Evolutionary conservation across 2,113 vertebrate genomes (phyloP).

Genomic region (Paramormyrops kingsleyae): DNA sequence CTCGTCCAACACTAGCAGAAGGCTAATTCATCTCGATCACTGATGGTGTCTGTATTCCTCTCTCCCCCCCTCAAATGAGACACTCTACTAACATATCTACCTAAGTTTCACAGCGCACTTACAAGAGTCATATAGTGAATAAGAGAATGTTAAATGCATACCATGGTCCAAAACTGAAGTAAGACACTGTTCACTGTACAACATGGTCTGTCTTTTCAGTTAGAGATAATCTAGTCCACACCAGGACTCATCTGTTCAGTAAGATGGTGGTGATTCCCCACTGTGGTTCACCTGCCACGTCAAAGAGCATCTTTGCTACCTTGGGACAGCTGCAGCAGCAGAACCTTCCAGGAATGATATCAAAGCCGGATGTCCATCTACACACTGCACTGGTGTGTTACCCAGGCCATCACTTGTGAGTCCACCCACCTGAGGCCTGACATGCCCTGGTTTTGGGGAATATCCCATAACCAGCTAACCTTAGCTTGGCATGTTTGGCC

Average conservation of each 20-base stretch:
- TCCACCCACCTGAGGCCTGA: neutral
- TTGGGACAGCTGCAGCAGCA: neutral
- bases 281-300: neutral
- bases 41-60: neutral
- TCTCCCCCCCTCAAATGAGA: neutral
- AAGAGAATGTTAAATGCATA: neutral
- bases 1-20: neutral
- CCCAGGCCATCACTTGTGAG: neutral
- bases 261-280: neutral
- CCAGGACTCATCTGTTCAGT: neutral
- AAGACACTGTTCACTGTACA: neutral
- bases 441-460: neutral
- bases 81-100: neutral
- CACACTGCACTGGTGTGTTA: neutral
- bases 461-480: neutral
- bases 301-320: neutral
- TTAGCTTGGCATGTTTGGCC: neutral
- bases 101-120: neutral
- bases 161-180: neutral
- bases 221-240: neutral
- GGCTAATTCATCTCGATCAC: neutral
- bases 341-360: neutral
- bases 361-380: neutral
- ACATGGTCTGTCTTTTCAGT: neutral
- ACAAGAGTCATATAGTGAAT: neutral